phyloP scores from a whole-genome alignment of 2,113 vertebrate species.

The Chloropsis hardwickii region DNA sequence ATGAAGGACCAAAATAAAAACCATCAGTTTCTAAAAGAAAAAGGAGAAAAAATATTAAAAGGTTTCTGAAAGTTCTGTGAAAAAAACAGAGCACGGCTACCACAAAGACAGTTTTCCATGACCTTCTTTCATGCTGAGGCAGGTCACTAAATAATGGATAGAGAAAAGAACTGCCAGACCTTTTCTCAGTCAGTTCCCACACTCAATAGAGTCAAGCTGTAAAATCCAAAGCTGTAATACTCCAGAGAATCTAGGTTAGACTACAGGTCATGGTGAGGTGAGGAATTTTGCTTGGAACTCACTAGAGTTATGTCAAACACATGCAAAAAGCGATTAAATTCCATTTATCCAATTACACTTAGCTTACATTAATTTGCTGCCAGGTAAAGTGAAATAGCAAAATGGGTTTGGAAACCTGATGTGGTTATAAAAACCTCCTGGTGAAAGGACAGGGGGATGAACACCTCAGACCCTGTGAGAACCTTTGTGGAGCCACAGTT shows the following conservation, averaged over 20 bases:
- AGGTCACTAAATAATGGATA: conserved; percentile 34
- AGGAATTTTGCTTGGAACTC: not conserved
- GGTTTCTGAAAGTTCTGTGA: not conserved
- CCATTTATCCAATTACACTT: not conserved
- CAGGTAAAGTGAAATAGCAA: not conserved
- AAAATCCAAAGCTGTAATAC: not conserved
- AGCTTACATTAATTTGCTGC: not conserved
- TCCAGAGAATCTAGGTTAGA: not conserved
- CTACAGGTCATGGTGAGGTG: not conserved
- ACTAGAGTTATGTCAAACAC: not conserved
- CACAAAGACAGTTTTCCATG: not conserved
- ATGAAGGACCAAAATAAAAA: not conserved
- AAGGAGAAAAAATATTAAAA: not conserved
- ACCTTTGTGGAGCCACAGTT: not conserved
- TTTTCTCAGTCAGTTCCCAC: not conserved
- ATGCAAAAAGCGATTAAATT: not conserved
- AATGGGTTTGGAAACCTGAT: not conserved
- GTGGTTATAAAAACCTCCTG: not conserved
- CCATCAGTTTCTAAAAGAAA: not conserved
- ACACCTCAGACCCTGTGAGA: not conserved
- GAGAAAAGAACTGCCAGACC: conserved; percentile 5
- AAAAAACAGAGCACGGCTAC: not conserved
- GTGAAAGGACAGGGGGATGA: not conserved
- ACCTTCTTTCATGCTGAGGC: conserved; percentile 11
- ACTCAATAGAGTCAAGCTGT: not conserved